Evolutionary conservation across 2,113 vertebrate species (phyloP).

Genomic region (Macquaria australasica): DNA sequence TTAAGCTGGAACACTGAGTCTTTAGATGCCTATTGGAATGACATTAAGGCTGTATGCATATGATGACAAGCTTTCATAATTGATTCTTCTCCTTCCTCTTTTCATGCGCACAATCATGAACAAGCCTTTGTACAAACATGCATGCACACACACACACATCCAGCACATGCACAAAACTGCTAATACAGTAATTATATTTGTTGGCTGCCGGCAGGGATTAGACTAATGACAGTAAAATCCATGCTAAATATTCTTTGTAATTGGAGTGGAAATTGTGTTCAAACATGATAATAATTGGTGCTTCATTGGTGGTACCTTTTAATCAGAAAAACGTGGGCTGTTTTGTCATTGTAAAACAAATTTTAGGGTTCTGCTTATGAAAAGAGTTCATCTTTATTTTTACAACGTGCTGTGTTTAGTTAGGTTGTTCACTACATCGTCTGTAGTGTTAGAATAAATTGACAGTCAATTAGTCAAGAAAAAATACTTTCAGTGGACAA

Average conservation of each 20-base stretch:
- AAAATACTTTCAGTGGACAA: background rate
- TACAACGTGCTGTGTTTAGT: background rate
- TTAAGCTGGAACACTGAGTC: constrained; percentile 41
- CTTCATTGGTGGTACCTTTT: constrained; percentile 21
- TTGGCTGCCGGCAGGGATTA: constrained; percentile 67
- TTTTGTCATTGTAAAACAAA: constrained; percentile 16
- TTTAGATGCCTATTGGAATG: constrained; percentile 44
- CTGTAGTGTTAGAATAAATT: background rate
- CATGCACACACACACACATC: background rate
- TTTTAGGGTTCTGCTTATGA: background rate
- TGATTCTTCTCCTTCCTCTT: constrained; percentile 51
- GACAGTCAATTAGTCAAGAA: background rate
- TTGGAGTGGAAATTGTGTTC: constrained; percentile 57
- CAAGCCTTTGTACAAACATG: constrained; percentile 27
- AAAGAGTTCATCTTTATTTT: background rate
- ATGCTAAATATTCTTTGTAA: constrained; percentile 59
- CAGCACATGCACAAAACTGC: constrained; percentile 49
- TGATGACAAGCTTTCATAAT: constrained; percentile 67
- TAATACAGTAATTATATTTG: constrained; percentile 74
- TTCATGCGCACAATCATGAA: constrained; percentile 26
- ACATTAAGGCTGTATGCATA: constrained; percentile 45
- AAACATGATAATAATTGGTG: constrained; percentile 54
- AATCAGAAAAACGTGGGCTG: constrained; percentile 15
- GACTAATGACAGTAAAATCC: constrained; percentile 66
- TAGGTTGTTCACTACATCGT: background rate